phyloP scores from a whole-genome alignment of 2,888 invertebrate genomes.

The Helicoverpa assulta region DNA sequence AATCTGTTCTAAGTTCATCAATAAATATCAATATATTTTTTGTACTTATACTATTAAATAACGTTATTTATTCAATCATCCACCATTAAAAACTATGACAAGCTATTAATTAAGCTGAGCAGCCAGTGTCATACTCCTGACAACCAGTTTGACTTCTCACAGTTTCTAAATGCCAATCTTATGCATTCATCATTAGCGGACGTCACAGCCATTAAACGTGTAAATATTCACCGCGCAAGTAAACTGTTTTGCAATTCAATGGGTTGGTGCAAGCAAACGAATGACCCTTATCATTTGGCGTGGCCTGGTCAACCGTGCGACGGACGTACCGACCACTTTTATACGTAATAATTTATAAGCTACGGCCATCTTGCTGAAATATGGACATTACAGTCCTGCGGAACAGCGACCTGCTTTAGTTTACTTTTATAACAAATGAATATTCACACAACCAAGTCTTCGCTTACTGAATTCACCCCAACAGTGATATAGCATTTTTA shows the following conservation, averaged over 20 bases:
- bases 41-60: conserved; percentile 6
- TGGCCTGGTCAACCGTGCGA: conserved; percentile 64
- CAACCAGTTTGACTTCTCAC: conserved; percentile 75
- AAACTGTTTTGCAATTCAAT: conserved; percentile 85
- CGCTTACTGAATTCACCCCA: background rate
- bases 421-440: conserved; percentile 61
- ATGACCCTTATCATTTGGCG: conserved; percentile 78
- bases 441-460: conserved; percentile 13
- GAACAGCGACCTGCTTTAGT: conserved; percentile 50
- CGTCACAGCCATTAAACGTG: conserved; percentile 80
- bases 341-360: conserved; percentile 67
- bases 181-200: conserved; percentile 75
- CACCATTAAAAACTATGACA: background rate
- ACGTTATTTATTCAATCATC: too few species aligned
- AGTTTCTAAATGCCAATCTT: conserved; percentile 77
- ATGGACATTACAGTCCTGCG: conserved; percentile 52
- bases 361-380: conserved; percentile 63
- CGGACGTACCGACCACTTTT: conserved; percentile 61
- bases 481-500: conserved; percentile 30
- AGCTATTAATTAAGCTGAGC: conserved; percentile 7
- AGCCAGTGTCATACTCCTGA: conserved; percentile 25
- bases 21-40: conserved; percentile 5
- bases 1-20: too few species aligned
- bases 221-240: conserved; percentile 84
- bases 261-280: conserved; percentile 77